phyloP scores from a whole-genome alignment of 2,797 vertebrate genomes.

The Spinus pinus region DNA sequence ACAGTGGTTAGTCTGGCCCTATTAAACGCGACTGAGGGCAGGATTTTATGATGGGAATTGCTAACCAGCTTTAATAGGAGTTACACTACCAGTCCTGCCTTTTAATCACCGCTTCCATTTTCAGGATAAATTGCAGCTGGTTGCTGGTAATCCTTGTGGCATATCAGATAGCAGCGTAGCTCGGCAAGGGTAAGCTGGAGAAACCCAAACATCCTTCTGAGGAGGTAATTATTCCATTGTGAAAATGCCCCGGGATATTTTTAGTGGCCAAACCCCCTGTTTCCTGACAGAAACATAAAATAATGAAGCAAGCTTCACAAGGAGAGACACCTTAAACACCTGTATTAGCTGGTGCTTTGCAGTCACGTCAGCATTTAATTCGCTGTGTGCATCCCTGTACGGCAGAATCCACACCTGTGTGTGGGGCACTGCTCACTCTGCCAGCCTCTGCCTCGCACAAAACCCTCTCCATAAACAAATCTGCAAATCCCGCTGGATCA shows the following conservation, averaged over 20 bases:
- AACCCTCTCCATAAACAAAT: neutral
- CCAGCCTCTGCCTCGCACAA: accelerated
- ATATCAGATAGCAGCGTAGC: neutral
- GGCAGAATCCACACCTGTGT: neutral
- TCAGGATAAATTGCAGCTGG: neutral
- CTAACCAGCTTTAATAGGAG: neutral
- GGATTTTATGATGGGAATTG: conserved; percentile 2
- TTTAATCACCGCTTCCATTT: conserved; percentile 9
- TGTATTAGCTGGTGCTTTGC: neutral
- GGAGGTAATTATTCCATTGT: conserved; percentile 7
- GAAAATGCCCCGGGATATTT: conserved; percentile 1
- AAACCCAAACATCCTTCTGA: conserved; percentile 17
- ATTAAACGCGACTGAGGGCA: neutral
- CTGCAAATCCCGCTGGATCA: neutral
- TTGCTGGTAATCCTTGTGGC: conserved; percentile 44
- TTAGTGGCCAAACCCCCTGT: neutral
- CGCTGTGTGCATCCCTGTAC: accelerated
- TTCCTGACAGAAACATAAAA: neutral
- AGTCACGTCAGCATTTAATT: neutral
- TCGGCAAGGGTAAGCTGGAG: neutral
- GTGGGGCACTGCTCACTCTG: neutral
- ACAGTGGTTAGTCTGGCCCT: neutral
- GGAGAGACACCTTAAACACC: neutral
- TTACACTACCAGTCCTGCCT: neutral
- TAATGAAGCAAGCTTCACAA: neutral